These are phyloP conservation scores for Potamarius usumacintae DNA, from an alignment of 2,113 vertebrate species.

Conservation along the genomic window DNA sequence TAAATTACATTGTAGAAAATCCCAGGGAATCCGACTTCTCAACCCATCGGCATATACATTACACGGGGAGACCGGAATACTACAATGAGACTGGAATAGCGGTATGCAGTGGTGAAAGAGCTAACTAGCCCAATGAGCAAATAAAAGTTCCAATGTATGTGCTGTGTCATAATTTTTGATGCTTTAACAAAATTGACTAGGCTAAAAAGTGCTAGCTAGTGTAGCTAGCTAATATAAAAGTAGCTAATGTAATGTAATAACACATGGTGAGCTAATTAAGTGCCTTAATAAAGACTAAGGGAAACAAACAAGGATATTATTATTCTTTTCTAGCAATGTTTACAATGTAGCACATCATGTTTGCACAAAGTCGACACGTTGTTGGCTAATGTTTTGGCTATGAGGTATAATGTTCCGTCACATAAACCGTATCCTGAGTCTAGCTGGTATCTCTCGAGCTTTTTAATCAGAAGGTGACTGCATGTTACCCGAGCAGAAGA, in stretches of 20 bases:
- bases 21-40: no score
- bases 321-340: not conserved
- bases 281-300: not conserved
- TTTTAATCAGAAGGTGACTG: not conserved
- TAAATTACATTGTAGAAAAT: no score
- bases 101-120: no score
- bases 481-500: not conserved
- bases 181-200: not conserved
- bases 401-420: not conserved
- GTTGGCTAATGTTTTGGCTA: not conserved
- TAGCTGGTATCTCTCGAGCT: not conserved
- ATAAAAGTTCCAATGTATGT: not conserved
- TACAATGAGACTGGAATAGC: no score
- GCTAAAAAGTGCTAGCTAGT: not conserved
- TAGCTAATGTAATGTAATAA: not conserved
- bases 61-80: no score
- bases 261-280: not conserved
- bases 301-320: not conserved
- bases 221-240: not conserved
- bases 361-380: not conserved
- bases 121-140: not conserved
- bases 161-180: not conserved
- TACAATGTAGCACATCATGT: not conserved
- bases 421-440: no score
- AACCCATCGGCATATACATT: no score